These are phyloP conservation scores for Calonectris borealis DNA, from an alignment of 2,113 vertebrate genomes.

Conservation along the genomic window DNA sequence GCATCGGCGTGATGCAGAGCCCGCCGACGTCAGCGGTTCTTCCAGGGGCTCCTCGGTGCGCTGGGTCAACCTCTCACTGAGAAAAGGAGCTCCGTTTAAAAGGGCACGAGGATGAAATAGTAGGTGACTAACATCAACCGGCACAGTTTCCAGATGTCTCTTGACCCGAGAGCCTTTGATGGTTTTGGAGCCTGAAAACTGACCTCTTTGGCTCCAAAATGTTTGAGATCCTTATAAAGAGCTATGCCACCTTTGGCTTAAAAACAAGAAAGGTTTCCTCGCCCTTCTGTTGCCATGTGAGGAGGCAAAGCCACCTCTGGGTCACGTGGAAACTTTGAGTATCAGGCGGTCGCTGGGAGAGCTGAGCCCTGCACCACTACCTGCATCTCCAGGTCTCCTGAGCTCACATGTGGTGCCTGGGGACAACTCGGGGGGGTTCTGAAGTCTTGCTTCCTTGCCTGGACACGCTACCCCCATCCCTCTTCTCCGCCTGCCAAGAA, in stretches of 20 bases:
- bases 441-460: background rate
- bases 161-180: background rate
- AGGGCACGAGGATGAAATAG: conserved; percentile 36
- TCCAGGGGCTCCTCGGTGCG: background rate
- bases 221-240: background rate
- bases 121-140: background rate
- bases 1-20: conserved; percentile 27
- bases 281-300: background rate
- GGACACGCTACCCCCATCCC: background rate
- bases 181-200: background rate
- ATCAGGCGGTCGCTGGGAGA: background rate
- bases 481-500: background rate
- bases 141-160: background rate
- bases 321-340: background rate
- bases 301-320: background rate
- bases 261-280: background rate
- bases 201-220: background rate
- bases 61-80: conserved; percentile 29
- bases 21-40: background rate
- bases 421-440: background rate
- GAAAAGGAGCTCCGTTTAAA: background rate
- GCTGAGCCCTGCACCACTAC: background rate
- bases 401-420: rapidly evolving
- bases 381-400: background rate
- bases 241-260: background rate